Percentiles rank a stretch among this genome's conserved stretches.
These are phyloP conservation scores for Rhagonycha fulva DNA, from an alignment of 2,888 invertebrate species.

Conservation along the genomic window DNA sequence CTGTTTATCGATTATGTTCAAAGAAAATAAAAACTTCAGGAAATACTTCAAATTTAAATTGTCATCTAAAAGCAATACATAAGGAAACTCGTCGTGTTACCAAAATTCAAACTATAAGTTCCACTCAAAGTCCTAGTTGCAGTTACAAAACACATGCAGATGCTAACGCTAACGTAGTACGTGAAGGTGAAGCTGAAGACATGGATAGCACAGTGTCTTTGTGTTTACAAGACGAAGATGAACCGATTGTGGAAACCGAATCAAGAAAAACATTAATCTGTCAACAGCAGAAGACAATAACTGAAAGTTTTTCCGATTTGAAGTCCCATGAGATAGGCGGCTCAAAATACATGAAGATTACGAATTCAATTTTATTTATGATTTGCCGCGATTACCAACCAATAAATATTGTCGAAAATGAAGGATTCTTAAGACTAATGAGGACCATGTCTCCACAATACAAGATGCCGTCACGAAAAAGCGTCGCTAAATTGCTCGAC, in stretches of 20 bases:
- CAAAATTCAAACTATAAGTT: not conserved
- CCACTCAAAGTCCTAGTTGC: not conserved
- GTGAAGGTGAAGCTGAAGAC: too few species aligned
- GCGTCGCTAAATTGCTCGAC: not conserved
- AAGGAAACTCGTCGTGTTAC: not conserved
- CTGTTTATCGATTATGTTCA: not conserved
- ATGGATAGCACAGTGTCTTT: not conserved
- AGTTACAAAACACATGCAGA: not conserved
- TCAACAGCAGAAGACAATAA: not conserved
- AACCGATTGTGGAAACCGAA: too few species aligned
- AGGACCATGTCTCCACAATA: not conserved
- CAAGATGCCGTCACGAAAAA: not conserved
- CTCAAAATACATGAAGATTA: not conserved
- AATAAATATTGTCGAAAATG: not conserved
- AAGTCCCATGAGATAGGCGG: not conserved
- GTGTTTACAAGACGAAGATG: not conserved
- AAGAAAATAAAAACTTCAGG: not conserved
- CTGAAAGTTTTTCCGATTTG: not conserved
- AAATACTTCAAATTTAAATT: not conserved
- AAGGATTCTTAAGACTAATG: not conserved
- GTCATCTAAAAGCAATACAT: not conserved
- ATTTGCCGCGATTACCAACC: not conserved
- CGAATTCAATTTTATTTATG: not conserved
- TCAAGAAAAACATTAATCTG: not conserved
- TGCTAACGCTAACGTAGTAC: not conserved